Evolutionary conservation across 1,140 invertebrate species (phyloP).

Genomic region (Drosophila nannoptera): DNA sequence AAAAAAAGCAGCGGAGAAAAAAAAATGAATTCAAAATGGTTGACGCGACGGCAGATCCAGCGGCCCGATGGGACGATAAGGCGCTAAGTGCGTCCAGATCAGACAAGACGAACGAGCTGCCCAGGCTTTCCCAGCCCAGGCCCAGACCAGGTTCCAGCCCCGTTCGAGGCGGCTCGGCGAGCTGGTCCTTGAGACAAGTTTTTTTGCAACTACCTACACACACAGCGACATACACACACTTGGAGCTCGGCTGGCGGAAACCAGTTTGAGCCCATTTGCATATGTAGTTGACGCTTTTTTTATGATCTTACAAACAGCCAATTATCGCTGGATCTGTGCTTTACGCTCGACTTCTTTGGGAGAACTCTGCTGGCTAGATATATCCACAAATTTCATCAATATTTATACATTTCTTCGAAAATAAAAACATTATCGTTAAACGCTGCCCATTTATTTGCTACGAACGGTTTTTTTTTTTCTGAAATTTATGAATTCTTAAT

Average conservation of each 20-base stretch:
- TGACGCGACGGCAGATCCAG: slow-evolving; percentile 43
- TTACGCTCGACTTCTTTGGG: not conserved
- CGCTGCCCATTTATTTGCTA: too few species aligned
- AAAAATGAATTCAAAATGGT: slow-evolving; percentile 59
- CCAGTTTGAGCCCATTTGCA: slow-evolving; percentile 42
- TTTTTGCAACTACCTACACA: not conserved
- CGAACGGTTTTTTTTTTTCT: not conserved
- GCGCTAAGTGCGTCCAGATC: slow-evolving; percentile 59
- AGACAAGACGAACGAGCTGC: slow-evolving; percentile 35
- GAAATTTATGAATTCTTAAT: not conserved
- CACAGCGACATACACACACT: not conserved
- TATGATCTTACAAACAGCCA: slow-evolving; percentile 7
- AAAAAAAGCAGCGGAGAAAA: slow-evolving; percentile 23
- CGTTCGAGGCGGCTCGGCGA: not conserved
- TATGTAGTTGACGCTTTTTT: slow-evolving; percentile 30
- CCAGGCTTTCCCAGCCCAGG: slow-evolving; percentile 9
- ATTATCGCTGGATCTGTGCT: slow-evolving; percentile 12
- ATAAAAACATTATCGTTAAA: too few species aligned
- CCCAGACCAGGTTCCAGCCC: not conserved
- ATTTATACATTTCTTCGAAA: too few species aligned
- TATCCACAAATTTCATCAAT: too few species aligned
- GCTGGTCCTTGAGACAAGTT: slow-evolving; percentile 36
- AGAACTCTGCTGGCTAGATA: too few species aligned
- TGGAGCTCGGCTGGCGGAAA: not conserved
- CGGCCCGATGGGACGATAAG: slow-evolving; percentile 37